These are phyloP conservation scores for Micronycteris hirsuta DNA, from an alignment of 2,113 vertebrate genomes.

Conservation along the genomic window DNA sequence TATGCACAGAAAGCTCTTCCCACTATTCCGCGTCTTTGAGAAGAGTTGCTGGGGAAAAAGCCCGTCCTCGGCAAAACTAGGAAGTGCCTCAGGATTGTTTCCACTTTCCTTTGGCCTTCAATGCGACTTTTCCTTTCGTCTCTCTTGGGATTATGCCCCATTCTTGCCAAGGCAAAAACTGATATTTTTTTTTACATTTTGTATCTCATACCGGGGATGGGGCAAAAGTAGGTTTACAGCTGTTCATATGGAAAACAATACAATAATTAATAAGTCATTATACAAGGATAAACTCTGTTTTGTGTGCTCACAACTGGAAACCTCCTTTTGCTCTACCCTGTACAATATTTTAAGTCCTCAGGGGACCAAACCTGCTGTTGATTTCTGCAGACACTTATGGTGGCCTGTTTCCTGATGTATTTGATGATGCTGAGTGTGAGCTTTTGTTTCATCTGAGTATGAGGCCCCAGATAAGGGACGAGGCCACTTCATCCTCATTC, in stretches of 20 bases:
- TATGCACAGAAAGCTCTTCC: background rate
- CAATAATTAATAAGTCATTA: background rate
- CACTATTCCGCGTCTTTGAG: background rate
- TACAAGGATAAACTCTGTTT: background rate
- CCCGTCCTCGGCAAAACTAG: background rate
- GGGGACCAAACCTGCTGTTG: background rate
- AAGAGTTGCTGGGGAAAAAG: background rate
- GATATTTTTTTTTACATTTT: background rate
- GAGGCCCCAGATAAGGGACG: background rate
- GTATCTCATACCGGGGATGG: background rate
- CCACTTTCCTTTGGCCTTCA: background rate
- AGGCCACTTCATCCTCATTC: background rate
- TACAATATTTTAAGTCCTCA: background rate
- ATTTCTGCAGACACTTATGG: background rate
- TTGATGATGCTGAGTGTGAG: background rate
- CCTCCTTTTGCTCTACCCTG: background rate
- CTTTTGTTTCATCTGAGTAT: background rate
- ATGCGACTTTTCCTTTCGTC: background rate
- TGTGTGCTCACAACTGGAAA: background rate
- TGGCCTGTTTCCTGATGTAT: background rate
- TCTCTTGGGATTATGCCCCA: background rate
- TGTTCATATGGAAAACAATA: background rate
- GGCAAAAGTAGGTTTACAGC: background rate
- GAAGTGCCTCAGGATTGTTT: background rate
- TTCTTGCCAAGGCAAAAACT: background rate